phyloP scores from a whole-genome alignment of 2,888 invertebrate genomes.

The Candidula unifasciata region DNA sequence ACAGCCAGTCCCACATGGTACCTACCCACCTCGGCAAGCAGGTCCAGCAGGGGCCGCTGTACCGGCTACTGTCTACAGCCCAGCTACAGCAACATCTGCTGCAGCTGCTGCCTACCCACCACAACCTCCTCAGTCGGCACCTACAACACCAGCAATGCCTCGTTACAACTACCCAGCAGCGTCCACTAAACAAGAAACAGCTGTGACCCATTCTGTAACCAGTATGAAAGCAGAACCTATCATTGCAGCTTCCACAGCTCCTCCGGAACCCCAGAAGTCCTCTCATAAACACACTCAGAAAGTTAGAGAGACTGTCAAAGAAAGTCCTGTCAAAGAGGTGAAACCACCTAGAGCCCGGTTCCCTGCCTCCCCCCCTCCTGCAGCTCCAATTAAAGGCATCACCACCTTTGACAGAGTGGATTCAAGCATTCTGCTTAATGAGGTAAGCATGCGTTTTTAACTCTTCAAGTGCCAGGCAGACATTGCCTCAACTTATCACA shows the following conservation, averaged over 20 bases:
- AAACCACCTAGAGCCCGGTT: slow-evolving; percentile 29
- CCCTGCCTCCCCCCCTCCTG: slow-evolving; percentile 40
- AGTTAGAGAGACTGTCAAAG: neutral
- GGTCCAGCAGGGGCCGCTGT: neutral
- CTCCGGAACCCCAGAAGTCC: neutral
- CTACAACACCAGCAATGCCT: slow-evolving; percentile 5
- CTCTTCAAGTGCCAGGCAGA: too few relatives aligned
- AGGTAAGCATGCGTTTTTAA: slow-evolving; percentile 35
- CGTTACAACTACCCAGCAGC: slow-evolving; percentile 13
- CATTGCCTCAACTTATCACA: too few relatives aligned
- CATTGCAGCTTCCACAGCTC: neutral
- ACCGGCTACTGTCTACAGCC: slow-evolving; percentile 3
- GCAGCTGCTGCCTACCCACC: neutral
- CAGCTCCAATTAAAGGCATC: slow-evolving; percentile 41
- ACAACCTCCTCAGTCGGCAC: neutral
- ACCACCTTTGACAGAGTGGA: slow-evolving; percentile 49
- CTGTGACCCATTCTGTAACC: neutral
- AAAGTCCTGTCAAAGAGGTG: slow-evolving; percentile 11
- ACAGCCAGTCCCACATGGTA: slow-evolving; percentile 9
- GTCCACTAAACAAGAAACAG: neutral
- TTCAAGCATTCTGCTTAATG: slow-evolving; percentile 48
- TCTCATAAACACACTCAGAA: neutral
- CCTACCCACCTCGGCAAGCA: slow-evolving; percentile 16
- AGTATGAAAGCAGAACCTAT: neutral
- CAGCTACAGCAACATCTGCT: slow-evolving; percentile 7